Evolutionary conservation across 2,888 invertebrate genomes (phyloP), one percentile per base, ranked within the genome.

Genomic region (Drosophila borborema): DNA sequence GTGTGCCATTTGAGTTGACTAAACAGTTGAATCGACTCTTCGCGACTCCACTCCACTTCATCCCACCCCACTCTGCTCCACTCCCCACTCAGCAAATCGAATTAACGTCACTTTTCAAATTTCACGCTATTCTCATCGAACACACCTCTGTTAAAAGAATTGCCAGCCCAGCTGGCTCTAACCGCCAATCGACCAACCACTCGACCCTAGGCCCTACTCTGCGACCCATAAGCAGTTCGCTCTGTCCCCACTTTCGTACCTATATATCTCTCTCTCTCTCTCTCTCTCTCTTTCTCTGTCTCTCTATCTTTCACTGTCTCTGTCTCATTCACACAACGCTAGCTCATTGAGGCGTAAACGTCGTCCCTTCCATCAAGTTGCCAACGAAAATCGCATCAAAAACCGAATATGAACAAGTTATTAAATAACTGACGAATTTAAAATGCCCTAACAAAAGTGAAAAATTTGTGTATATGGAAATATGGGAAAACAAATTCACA

Each of bases 21-120:
- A 61, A 62, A 55, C 53, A 54, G 49, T 12, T n/a, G n/a, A 49
- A 34, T 7, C 31, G 49, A 31, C n/a, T n/a, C 28, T n/a, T 3
- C n/a, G 16, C n/a, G 31, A 18, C 31, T 9, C 6, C 7, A 49
- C 31, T 9, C n/a, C 12, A 49, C 31, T 31, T 0, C 38, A 31
- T n/a, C 4, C n/a, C 10, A 1, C 8, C 2, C 23, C 8, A 28
- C 28, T 6, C 3, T 1, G 28, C n/a, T 16, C 18, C 12, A 12
- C 49, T 14, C 6, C 31, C 54, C 62, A 31, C 59, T 72, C 38
- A 9, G 59, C 62, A 78, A 84, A 86, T 85, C 85, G 85, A 84
- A 86, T 86, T 89, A 86, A 69, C 76, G 82, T 77, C 86, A 82
- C 77, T 77, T 88, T 88, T 84, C 74, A 84, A 88, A 84, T 86